Percentiles rank a stretch among this genome's conserved stretches.
Conservation (phyloP, 2,797 vertebrate genomes). For the Enteromius paludinosus region DNA sequence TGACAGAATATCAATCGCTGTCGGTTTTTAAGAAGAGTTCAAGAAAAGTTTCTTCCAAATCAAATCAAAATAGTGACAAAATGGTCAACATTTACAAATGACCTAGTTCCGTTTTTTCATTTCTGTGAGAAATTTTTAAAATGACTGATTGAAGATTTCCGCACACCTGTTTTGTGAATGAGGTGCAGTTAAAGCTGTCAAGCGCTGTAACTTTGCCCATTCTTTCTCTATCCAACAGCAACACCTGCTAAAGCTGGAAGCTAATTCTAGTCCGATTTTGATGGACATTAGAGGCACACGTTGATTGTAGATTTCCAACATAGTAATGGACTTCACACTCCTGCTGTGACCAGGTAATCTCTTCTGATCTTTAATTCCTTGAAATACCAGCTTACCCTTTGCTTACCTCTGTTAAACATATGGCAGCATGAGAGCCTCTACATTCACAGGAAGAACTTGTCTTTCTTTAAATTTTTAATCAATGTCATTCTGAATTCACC, state of each 20-base stretch:
- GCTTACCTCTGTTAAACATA: conserved; percentile 12
- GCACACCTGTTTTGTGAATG: neutral
- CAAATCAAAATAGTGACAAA: conserved; percentile 16
- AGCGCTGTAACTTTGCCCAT: neutral
- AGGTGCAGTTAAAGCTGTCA: neutral
- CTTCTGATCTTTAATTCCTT: conserved; percentile 52
- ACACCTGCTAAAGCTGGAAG: neutral
- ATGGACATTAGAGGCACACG: neutral
- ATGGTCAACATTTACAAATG: neutral
- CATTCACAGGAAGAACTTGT: neutral
- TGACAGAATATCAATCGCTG: neutral
- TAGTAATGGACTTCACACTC: conserved; percentile 22
- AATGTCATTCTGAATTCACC: neutral
- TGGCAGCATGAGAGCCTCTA: neutral
- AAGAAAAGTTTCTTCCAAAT: neutral
- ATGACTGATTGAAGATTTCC: neutral
- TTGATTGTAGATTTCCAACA: conserved; percentile 11
- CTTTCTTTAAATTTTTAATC: neutral
- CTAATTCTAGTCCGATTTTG: conserved; percentile 1
- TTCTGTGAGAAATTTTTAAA: neutral
- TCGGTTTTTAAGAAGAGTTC: neutral
- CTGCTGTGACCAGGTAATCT: conserved; percentile 44
- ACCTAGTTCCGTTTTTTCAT: neutral
- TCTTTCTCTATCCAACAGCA: neutral
- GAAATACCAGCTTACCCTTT: conserved; percentile 48